Conservation (phyloP, 2,888 invertebrate species). For the Lampropteryx suffumata region DNA sequence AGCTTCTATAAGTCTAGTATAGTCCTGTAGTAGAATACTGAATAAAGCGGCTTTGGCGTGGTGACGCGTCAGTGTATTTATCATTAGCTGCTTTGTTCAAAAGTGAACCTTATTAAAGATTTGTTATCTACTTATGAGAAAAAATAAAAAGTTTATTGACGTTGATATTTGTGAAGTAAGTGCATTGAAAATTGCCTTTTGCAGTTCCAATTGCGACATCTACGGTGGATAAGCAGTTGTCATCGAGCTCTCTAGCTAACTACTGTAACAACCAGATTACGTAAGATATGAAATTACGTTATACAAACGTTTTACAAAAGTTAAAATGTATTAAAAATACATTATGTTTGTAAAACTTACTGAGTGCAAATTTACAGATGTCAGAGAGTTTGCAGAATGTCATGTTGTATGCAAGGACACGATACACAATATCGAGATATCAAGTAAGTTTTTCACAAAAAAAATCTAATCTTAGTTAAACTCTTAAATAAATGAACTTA, state of each 20-base stretch:
- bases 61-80: too few relatives aligned
- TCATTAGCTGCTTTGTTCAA: too few relatives aligned
- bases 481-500: too few relatives aligned
- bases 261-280: constrained; percentile 4
- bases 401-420: background rate
- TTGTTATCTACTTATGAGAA: background rate
- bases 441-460: constrained; percentile 1
- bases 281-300: constrained; percentile 2
- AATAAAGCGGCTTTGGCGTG: too few relatives aligned
- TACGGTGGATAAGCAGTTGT: constrained; percentile 3
- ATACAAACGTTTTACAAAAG: too few relatives aligned
- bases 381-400: background rate
- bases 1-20: too few relatives aligned
- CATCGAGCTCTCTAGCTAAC: constrained; percentile 1
- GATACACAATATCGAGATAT: background rate
- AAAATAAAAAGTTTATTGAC: too few relatives aligned
- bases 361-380: background rate
- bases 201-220: constrained; percentile 10
- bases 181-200: constrained; percentile 9
- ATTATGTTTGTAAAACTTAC: background rate
- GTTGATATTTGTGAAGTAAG: too few relatives aligned
- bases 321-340: too few relatives aligned
- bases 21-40: too few relatives aligned
- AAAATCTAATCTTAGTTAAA: too few relatives aligned
- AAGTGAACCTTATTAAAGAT: background rate